phyloP scores from a whole-genome alignment of 2,888 invertebrate species.

The Tyria jacobaeae region DNA sequence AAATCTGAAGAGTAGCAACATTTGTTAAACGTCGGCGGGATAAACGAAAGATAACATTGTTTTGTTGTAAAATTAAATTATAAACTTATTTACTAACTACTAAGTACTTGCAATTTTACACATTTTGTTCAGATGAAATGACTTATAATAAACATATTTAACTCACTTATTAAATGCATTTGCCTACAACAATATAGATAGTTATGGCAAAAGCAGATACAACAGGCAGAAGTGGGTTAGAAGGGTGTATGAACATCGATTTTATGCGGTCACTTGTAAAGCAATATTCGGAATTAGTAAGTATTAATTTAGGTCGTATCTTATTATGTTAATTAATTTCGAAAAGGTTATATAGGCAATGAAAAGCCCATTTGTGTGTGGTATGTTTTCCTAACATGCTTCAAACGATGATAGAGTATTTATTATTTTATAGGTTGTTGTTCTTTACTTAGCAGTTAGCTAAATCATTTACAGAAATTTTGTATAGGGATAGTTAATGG shows the following conservation, averaged over 20 bases:
- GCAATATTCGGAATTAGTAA: constrained; percentile 83
- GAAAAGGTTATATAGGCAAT: neutral
- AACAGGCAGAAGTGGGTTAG: constrained; percentile 57
- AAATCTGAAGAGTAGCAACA: neutral
- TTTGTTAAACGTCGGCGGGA: neutral
- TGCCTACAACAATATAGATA: constrained; percentile 5
- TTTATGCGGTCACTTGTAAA: constrained; percentile 82
- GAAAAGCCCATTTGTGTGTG: neutral
- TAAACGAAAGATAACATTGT: neutral
- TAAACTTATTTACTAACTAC: neutral
- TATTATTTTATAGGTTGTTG: neutral
- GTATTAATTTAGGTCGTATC: constrained; percentile 22
- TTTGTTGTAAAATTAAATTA: neutral
- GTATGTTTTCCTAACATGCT: neutral
- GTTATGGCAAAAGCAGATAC: constrained; percentile 71
- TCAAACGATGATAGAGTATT: neutral
- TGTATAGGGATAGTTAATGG: too few relatives aligned
- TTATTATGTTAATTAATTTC: neutral
- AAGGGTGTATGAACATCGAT: constrained; percentile 73
- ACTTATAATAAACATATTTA: neutral
- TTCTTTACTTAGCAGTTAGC: neutral
- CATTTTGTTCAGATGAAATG: constrained; percentile 1
- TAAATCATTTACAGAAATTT: too few relatives aligned
- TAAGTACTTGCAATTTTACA: neutral
- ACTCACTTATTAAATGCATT: constrained; percentile 18